Evolutionary conservation across 1,140 invertebrate species (phyloP), one percentile per base, ranked within the genome.

Genomic region (Aleiodes sp.): DNA sequence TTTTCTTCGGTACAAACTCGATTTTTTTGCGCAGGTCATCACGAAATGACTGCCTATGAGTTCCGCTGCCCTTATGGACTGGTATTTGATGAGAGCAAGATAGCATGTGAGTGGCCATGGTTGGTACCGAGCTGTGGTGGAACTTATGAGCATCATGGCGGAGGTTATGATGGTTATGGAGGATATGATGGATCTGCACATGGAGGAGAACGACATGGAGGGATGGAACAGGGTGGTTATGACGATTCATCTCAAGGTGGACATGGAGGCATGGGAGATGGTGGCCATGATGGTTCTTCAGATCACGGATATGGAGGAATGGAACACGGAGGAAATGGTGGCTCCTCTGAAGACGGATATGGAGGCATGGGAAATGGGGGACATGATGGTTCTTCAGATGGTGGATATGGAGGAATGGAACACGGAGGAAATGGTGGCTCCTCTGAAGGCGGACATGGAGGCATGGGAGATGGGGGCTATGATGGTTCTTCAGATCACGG

Each of bases 21-120:
- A 33, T 64, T 57, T 41, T 28, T 60, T 62, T 67, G n/a, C 14
- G 4, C 57, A 85, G 84, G 83, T 29, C 81, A 75, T 24, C 52
- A 73, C 2, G 78, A 85, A 63, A 76, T 93, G 65, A 90, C 90
- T 7, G 91, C 92, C 0, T 95, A 94, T 77, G 93, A 95, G 83
- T 95, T 95, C 82, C 88, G 92, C 61, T 95, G 94, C 84, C 94
- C 94, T 0, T 94, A 92, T 75, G 92, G 92, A 2, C 87, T 95
- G 14, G 92, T 92, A 1, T 95, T 94, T 78, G 93, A 95, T 76
- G 91, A 93, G 66, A 82, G 87, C 12, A 88, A 89, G 26, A 83
- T 93, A 1, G 84, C 91, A 41, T 95, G 94, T 76, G 93, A 94
- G 80, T 95, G 94, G 94, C 91, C 93, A 0, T 94, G 93, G 93